phyloP scores from a whole-genome alignment of 2,797 vertebrate species.

The Parotocinclus haroldoi region DNA sequence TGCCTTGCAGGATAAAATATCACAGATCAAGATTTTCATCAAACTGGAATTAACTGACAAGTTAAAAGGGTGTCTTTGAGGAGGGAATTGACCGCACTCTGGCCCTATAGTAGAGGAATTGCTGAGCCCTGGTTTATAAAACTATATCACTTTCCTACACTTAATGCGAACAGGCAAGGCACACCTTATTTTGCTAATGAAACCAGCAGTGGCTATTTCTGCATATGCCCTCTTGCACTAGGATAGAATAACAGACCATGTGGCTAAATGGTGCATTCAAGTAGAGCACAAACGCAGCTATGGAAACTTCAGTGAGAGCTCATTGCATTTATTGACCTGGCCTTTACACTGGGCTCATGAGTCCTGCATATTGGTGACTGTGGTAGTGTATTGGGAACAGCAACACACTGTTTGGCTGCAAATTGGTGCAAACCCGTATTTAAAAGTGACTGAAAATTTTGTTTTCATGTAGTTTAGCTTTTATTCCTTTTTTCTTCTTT shows the following conservation, averaged over 20 bases:
- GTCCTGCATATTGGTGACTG: neutral
- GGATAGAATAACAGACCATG: constrained; percentile 29
- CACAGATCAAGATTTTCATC: no score
- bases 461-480: no score
- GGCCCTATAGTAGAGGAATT: neutral
- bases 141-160: constrained; percentile 21
- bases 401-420: neutral
- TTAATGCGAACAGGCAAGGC: constrained; percentile 33
- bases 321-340: constrained; percentile 13
- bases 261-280: constrained; percentile 20
- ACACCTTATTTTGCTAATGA: constrained; percentile 42
- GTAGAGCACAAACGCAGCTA: constrained; percentile 6
- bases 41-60: no score
- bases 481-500: no score
- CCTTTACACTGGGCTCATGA: constrained; percentile 16
- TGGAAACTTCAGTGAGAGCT: constrained; percentile 19
- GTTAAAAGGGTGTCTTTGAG: no score
- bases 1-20: no score
- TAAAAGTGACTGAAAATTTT: no score
- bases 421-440: no score
- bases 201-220: constrained; percentile 41
- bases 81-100: no score
- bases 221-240: constrained; percentile 29
- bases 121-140: constrained; percentile 19
- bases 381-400: neutral